phyloP scores from a whole-genome alignment of 1,140 invertebrate species.

The Phymorhynchus buccinoides region DNA sequence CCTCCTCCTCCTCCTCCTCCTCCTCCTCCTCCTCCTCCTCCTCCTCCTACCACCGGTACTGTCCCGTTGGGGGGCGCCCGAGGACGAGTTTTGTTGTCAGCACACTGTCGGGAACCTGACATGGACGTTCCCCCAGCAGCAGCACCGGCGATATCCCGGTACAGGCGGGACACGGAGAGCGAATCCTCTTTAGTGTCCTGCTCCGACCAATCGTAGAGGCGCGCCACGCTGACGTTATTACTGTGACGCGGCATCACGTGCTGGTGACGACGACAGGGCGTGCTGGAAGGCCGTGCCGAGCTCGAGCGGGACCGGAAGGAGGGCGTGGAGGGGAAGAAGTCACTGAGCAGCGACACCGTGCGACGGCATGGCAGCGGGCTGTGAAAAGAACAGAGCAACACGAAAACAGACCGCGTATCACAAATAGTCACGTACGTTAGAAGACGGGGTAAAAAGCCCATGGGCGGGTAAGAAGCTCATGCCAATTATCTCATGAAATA shows the following conservation, averaged over 20 bases:
- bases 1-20: no score
- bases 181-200: slow-evolving; percentile 51
- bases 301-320: slow-evolving; percentile 54
- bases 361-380: slow-evolving; percentile 49
- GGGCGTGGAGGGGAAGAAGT: slow-evolving; percentile 50
- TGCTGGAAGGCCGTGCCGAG: slow-evolving; percentile 34
- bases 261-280: neutral
- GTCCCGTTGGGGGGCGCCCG: neutral
- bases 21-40: neutral
- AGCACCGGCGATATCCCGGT: slow-evolving; percentile 57
- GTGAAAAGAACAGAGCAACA: slow-evolving; percentile 42
- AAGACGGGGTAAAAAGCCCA: no score
- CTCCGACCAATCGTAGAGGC: slow-evolving; percentile 66
- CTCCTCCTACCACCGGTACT: neutral
- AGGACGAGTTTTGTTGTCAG: slow-evolving; percentile 5
- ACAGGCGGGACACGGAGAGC: slow-evolving; percentile 58
- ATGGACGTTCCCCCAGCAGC: slow-evolving; percentile 27
- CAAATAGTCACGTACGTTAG: no score
- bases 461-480: no score
- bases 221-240: slow-evolving; percentile 56
- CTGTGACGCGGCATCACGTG: slow-evolving; percentile 51
- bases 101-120: slow-evolving; percentile 29
- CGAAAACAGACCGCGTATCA: no score
- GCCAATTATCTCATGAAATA: no score
- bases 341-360: slow-evolving; percentile 44